phyloP scores from a whole-genome alignment of 2,113 vertebrate species.

The Onychostruthus taczanowskii region DNA sequence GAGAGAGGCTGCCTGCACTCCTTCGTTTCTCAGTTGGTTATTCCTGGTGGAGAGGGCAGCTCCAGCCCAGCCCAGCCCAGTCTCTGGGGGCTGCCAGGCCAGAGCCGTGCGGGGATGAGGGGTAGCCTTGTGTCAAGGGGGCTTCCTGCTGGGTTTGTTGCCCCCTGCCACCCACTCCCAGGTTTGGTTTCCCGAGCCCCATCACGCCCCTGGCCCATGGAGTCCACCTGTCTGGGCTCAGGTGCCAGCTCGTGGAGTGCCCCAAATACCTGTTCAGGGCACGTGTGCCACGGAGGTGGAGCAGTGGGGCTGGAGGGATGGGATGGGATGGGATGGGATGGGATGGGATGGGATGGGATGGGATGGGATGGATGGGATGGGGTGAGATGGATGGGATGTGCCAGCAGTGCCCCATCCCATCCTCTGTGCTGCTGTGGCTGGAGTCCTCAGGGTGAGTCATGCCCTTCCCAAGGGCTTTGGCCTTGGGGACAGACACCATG shows the following conservation, averaged over 20 bases:
- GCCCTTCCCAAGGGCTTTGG: background rate
- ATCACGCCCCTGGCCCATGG: background rate
- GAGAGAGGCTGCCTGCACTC: background rate
- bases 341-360: background rate
- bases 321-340: background rate
- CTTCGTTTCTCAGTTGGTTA: background rate
- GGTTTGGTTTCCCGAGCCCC: background rate
- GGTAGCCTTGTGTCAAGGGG: background rate
- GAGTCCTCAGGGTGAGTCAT: background rate
- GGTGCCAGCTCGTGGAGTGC: background rate
- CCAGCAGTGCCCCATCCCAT: background rate
- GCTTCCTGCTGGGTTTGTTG: background rate
- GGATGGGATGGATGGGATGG: background rate
- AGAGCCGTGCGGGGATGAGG: background rate
- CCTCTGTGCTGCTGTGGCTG: background rate
- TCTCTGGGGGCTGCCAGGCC: background rate
- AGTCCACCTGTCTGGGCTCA: background rate
- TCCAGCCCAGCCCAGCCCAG: background rate
- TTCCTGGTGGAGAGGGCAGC: background rate
- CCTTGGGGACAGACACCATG: background rate
- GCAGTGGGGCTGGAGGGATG: rapidly evolving
- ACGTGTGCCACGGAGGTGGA: background rate
- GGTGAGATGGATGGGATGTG: background rate
- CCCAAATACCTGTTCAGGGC: background rate
- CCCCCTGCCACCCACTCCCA: background rate